A percentile compares a stretch with the other conserved stretches of the same genome.
These are phyloP conservation scores for Sialia sialis DNA, from an alignment of 2,113 vertebrate species.

Conservation along the genomic window DNA sequence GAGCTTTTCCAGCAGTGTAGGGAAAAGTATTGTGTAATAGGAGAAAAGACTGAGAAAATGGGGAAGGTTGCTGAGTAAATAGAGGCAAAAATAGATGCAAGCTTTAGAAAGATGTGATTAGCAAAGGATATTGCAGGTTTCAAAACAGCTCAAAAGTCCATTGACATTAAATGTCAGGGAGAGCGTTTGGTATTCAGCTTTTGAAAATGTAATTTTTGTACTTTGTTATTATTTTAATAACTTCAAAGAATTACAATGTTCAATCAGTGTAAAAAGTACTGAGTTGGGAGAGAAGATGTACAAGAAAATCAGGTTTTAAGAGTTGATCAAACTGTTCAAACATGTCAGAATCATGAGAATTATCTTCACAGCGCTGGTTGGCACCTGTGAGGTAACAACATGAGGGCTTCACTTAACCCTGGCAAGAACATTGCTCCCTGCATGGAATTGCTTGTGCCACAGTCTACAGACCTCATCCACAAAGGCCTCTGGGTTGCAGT, in stretches of 20 bases:
- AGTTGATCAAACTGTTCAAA: neutral
- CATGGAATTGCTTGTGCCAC: accelerated
- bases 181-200: neutral
- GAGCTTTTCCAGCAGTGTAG: neutral
- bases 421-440: neutral
- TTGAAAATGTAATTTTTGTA: neutral
- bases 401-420: neutral
- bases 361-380: neutral
- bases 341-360: accelerated
- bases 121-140: neutral
- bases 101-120: neutral
- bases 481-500: neutral
- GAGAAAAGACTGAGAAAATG: neutral
- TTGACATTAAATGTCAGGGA: neutral
- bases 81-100: neutral
- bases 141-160: neutral
- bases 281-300: neutral
- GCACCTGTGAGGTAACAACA: neutral
- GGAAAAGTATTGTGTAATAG: neutral
- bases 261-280: neutral
- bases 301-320: neutral
- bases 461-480: neutral
- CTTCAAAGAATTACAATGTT: neutral
- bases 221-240: neutral
- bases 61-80: neutral